These are phyloP conservation scores for Corythaeola cristata DNA, from an alignment of 2,113 vertebrate species.

Conservation along the genomic window DNA sequence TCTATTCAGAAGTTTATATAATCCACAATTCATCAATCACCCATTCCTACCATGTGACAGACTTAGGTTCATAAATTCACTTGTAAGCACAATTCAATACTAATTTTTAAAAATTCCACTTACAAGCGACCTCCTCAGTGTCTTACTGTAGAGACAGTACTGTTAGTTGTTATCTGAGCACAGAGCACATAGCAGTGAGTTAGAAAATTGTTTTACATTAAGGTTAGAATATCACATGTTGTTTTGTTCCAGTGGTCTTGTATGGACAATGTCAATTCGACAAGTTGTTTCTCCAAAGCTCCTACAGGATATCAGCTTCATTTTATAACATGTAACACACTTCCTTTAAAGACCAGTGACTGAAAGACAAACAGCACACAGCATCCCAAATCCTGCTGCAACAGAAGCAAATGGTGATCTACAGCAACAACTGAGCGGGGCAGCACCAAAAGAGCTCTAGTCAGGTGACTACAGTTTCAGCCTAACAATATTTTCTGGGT, in stretches of 20 bases:
- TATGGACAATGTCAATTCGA: neutral
- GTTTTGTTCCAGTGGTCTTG: neutral
- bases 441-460: neutral
- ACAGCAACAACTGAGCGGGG: neutral
- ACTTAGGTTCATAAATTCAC: neutral
- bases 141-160: neutral
- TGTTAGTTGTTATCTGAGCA: neutral
- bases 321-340: neutral
- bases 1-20: neutral
- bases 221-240: neutral
- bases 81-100: neutral
- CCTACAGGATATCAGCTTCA: neutral
- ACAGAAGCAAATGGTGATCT: neutral
- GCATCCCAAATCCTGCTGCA: neutral
- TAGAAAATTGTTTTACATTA: neutral
- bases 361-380: neutral
- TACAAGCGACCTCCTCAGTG: neutral
- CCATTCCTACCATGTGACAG: neutral
- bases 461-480: neutral
- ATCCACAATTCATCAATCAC: neutral
- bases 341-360: neutral
- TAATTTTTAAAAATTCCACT: neutral
- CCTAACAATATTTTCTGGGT: neutral
- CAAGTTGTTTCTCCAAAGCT: conserved; percentile 11
- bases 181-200: neutral